Conservation (phyloP, 2,888 invertebrate genomes). For the Acheta domesticus region DNA sequence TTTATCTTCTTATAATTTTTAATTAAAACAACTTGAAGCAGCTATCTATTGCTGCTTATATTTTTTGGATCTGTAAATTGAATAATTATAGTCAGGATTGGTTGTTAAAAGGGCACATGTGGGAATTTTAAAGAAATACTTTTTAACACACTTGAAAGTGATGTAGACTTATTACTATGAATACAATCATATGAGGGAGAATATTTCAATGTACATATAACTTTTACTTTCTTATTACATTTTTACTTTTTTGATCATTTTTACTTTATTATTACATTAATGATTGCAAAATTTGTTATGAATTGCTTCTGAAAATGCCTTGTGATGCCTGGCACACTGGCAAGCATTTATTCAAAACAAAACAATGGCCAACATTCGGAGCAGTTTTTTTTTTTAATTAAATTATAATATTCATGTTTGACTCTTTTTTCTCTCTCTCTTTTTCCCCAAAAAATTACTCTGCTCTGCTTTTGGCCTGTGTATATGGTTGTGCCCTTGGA, state of each 20-base stretch:
- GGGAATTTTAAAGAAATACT: no score
- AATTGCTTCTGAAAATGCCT: slow-evolving; percentile 18
- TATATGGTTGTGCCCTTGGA: slow-evolving; percentile 76
- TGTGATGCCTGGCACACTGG: slow-evolving; percentile 18
- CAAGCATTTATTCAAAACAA: slow-evolving; percentile 18
- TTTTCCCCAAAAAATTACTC: slow-evolving; percentile 70
- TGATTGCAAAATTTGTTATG: slow-evolving; percentile 18
- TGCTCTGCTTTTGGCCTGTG: slow-evolving; percentile 72
- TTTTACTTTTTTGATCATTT: slow-evolving; percentile 18
- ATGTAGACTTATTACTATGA: not conserved
- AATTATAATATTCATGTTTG: slow-evolving; percentile 32
- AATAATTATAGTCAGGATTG: not conserved
- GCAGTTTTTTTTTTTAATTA: slow-evolving; percentile 21
- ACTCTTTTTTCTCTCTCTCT: slow-evolving; percentile 56
- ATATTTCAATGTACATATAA: not conserved
- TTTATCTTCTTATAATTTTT: not conserved
- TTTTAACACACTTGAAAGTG: no score
- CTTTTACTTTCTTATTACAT: slow-evolving; percentile 9
- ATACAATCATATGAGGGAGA: not conserved
- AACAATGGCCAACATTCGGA: slow-evolving; percentile 21
- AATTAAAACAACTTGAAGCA: not conserved
- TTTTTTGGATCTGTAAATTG: not conserved
- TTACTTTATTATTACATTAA: slow-evolving; percentile 18
- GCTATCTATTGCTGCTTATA: not conserved
- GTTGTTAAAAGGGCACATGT: no score